Evolutionary conservation across 2,113 vertebrate species (phyloP).

Genomic region (Neotoma lepida): DNA sequence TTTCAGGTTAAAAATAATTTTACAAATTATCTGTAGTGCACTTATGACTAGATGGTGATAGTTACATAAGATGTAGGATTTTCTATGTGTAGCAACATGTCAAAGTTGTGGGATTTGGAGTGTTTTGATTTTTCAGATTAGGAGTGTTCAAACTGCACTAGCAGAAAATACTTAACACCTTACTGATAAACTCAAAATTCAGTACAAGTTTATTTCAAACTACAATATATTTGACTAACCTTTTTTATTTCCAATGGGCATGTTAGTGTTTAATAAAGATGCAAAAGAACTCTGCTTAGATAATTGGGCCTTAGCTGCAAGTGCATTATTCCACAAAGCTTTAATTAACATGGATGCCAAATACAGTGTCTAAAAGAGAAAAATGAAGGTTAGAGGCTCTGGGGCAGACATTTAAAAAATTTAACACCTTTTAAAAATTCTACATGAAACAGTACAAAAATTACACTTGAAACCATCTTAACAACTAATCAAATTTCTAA

Average conservation of each 20-base stretch:
- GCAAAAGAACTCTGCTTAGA: constrained; percentile 99
- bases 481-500: background rate
- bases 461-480: constrained; percentile 23
- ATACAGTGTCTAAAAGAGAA: constrained; percentile 92
- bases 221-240: constrained; percentile 84
- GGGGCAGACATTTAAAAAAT: constrained; percentile 5
- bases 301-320: constrained; percentile 97
- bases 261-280: constrained; percentile 97
- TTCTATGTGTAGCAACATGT: background rate
- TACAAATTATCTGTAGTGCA: background rate
- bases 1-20: background rate
- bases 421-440: background rate
- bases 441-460: constrained; percentile 36
- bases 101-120: background rate
- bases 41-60: background rate
- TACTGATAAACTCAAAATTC: background rate
- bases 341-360: constrained; percentile 99
- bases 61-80: background rate
- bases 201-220: constrained; percentile 49
- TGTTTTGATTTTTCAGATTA: background rate
- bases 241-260: constrained; percentile 99
- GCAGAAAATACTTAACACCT: constrained; percentile 32
- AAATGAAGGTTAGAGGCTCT: constrained; percentile 7
- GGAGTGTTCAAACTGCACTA: background rate
- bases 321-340: constrained; percentile 98